Evolutionary conservation across 23 tunicate species (phyloP), one percentile per base, ranked within the genome.

Genomic region (Trididemnum clinides): DNA sequence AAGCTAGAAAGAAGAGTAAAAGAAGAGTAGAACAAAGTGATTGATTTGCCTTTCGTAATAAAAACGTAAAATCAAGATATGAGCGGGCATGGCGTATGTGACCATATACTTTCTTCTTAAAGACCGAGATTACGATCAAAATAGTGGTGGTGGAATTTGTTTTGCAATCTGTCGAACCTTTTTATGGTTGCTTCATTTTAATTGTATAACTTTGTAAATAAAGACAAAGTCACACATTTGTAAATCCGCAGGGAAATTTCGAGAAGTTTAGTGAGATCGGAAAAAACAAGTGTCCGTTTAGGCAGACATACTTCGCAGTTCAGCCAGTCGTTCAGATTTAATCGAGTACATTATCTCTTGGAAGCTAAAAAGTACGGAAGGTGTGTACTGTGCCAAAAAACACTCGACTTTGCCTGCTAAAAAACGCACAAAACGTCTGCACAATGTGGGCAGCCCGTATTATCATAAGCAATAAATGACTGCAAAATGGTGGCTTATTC

Each of bases 111-210:
- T 4, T 69, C 76, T 6, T 28, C 76, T 10, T 69, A 69, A 10
- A 33, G 76, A 69, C 76, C 76, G 21, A 15, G 70, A 62, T 22
- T 62, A 5, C 70, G 70, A 18, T 62, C 70, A 20, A 62, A 62
- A 22, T 10, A 62, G 21, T 69, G 76, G 76, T 69, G 76, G 76
- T 69, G 76, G 76, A 69, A 69, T 21, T 6, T 69, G 12, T 69
- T 69, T 32, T 4, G 21, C 12, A 15, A 69, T 21, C 12, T 32
- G 2, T 18, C 31, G 2, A 69, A 69, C 31, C 21, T 69, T 5
- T 69, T 37, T 5, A 37, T 69, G 37, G 76, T 69, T 30, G 76
- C 76, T 28, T 15, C 76, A 6, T 32, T 28, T 33, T 37, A n/a
- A 18, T 69, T 69, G 6, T 21, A 69, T 37, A 69, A 69, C 54